phyloP scores from a whole-genome alignment of 2,888 invertebrate species.

The Mythimna loreyi region DNA sequence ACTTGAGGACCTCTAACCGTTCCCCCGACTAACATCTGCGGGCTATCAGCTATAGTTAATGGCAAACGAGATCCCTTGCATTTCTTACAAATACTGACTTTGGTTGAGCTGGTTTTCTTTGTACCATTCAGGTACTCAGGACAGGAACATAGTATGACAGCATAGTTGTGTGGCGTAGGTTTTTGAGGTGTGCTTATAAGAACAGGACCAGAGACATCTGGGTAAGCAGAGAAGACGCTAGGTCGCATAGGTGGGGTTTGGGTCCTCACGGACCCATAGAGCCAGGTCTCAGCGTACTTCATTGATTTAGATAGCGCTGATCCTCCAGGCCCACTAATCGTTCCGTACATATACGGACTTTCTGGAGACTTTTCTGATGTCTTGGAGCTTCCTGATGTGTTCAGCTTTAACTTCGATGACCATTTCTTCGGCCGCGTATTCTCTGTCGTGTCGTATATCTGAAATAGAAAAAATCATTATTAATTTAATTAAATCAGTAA shows the following conservation, averaged over 20 bases:
- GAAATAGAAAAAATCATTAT: conserved; percentile 70
- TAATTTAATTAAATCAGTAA: background rate
- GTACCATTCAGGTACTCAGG: conserved; percentile 95
- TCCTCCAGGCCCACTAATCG: conserved; percentile 91
- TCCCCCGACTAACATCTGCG: conserved; percentile 89
- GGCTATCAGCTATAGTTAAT: conserved; percentile 92
- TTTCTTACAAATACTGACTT: conserved; percentile 95
- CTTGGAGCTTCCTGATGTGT: conserved; percentile 85
- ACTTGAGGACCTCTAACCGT: conserved; percentile 91
- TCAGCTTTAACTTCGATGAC: conserved; percentile 93
- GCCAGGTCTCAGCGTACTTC: conserved; percentile 96
- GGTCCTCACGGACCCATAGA: conserved; percentile 94
- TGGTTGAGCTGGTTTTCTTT: conserved; percentile 93
- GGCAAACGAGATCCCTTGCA: conserved; percentile 95
- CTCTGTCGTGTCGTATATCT: conserved; percentile 89
- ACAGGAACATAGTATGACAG: conserved; percentile 95
- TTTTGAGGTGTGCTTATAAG: conserved; percentile 90
- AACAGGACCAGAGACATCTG: conserved; percentile 86
- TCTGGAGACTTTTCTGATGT: conserved; percentile 87
- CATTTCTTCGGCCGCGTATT: conserved; percentile 92
- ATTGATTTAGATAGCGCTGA: conserved; percentile 95
- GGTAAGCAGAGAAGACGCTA: conserved; percentile 87
- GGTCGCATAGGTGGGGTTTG: conserved; percentile 87
- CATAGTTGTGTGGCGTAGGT: conserved; percentile 92
- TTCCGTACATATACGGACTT: conserved; percentile 87